Percentiles rank a stretch among this genome's conserved stretches.
Conservation (phyloP, 2,113 vertebrate species). For the Solenodon paradoxus region DNA sequence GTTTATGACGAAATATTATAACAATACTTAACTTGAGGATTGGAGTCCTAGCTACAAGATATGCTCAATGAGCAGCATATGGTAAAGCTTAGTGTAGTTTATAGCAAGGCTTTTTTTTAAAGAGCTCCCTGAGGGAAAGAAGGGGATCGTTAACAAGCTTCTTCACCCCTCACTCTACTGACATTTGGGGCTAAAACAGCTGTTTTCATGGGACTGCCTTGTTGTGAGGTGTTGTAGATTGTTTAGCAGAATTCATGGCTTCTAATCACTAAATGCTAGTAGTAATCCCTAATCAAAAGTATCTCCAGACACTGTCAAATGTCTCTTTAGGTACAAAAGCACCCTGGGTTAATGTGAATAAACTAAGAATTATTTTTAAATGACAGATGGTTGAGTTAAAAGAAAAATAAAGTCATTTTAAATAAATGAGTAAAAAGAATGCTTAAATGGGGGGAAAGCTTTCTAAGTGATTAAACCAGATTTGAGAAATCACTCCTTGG, state of each 20-base stretch:
- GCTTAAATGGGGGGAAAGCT: neutral
- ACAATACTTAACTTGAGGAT: neutral
- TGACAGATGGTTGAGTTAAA: neutral
- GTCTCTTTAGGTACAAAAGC: neutral
- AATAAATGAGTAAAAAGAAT: neutral
- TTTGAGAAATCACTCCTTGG: neutral
- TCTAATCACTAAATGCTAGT: neutral
- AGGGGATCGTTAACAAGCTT: neutral
- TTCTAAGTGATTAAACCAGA: neutral
- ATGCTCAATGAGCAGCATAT: neutral
- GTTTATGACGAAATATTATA: neutral
- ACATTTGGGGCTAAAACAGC: neutral
- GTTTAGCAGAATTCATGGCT: neutral
- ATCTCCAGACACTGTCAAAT: neutral
- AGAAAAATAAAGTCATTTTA: conserved; percentile 1
- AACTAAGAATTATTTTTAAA: neutral
- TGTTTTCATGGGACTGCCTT: neutral
- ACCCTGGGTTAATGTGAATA: neutral
- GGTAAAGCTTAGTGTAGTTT: neutral
- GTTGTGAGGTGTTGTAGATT: neutral
- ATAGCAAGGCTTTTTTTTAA: too few species aligned
- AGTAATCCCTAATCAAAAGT: neutral
- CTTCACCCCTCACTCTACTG: neutral
- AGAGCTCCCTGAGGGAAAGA: neutral
- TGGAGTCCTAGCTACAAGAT: neutral